A percentile compares a stretch with the other conserved stretches of the same genome.
Conservation (phyloP, 1,140 invertebrate genomes). For the Bombus sylvicola region DNA sequence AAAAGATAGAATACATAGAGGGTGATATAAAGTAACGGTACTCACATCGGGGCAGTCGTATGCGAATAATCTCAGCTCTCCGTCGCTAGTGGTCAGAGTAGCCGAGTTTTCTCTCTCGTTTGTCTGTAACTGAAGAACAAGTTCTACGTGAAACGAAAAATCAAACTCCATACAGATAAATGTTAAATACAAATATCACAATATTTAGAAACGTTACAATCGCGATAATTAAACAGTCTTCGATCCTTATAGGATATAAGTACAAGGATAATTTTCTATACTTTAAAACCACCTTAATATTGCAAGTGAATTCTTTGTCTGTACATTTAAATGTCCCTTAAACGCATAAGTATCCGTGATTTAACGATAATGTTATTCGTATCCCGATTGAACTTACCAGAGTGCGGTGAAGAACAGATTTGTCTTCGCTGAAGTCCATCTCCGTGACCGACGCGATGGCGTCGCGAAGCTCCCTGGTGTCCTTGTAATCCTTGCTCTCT, state of each 20-base stretch:
- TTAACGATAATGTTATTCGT: too few relatives aligned
- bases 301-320: background rate
- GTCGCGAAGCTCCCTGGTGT: conserved; percentile 78
- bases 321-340: background rate
- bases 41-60: conserved; percentile 82
- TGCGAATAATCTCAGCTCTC: conserved; percentile 80
- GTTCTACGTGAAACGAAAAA: background rate
- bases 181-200: too few relatives aligned
- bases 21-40: conserved; percentile 37
- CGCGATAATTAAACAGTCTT: background rate
- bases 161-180: background rate
- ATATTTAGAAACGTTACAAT: background rate
- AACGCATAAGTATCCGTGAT: too few relatives aligned
- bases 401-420: conserved; percentile 81
- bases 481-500: conserved; percentile 77
- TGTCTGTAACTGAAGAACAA: conserved; percentile 76
- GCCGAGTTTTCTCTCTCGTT: conserved; percentile 81
- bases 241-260: background rate
- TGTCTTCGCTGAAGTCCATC: conserved; percentile 80
- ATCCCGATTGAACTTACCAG: conserved; percentile 68
- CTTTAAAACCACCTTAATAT: background rate
- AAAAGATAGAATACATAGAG: conserved; percentile 23
- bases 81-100: conserved; percentile 80
- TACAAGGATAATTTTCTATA: background rate
- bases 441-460: conserved; percentile 80